Percentiles rank a stretch among this genome's conserved stretches.
Evolutionary conservation across 2,113 vertebrate genomes (phyloP).

Genomic region (rabbit (Oryctolagus cuniculus)): mOryCun1.1 NC_091451.1:41765501-41766000

Average conservation of each 20-base stretch:
- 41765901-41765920: fast-evolving
- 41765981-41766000: fast-evolving
- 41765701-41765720: no score
- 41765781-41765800: not conserved
- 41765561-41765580: not conserved
- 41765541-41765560: no score
- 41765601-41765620: no score
- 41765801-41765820: not conserved
- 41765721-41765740: no score
- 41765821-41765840: fast-evolving
- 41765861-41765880: no score
- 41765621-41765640: not conserved
- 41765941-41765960: no score
- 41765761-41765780: no score
- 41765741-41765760: fast-evolving
- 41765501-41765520: fast-evolving
- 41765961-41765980: fast-evolving
- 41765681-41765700: no score
- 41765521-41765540: fast-evolving
- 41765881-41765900: fast-evolving
- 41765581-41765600: not conserved
- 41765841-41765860: fast-evolving
- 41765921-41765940: fast-evolving
- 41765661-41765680: not conserved
- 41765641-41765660: no score